Evolutionary conservation across 2,888 invertebrate genomes (phyloP), one percentile per base, ranked within the genome.

Genomic region (Scaptomyza reducta): DNA sequence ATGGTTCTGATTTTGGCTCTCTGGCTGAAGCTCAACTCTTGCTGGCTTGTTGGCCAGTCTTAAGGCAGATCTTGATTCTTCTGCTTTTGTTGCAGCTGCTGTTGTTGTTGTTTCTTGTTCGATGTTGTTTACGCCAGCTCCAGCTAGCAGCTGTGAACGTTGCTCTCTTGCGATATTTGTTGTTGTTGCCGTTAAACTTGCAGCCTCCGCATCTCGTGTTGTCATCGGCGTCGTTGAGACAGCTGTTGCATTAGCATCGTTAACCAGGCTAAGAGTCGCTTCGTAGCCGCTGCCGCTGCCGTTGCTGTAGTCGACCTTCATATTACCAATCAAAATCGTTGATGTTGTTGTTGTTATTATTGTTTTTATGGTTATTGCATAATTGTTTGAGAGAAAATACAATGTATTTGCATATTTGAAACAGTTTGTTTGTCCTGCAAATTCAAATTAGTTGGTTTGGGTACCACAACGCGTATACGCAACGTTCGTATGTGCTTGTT

Each of bases 221-320:
- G 45, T 61, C 31, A 60, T 45, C 45, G 63, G 31, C 16, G 54
- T 53, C 44, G 59, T 47, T 40, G 61, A 18, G 18, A 49, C 49
- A 56, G 33, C 44, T 50, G 56, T 25, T 59, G 47, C 67, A 51
- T 53, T 64, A 38, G 47, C 53, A 58, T 77, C 81, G 51, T 49
- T 59, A 16, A 61, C 77, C 61, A 80, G 51, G 53, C 68, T 60
- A 27, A 87, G 64, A 55, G 77, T 72, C 58, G 75, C 67, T 61
- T 88, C 85, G 61, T 70, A 80, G 51, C 68, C 74, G 63, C 66
- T 70, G 63, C 56, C 67, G 63, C 59, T 72, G 40, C 60, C 81
- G 45, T 77, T 74, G 66, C 77, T 86, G 86, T 89, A 83, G 80
- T 89, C 89, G 66, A 89, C 82, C 83, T 83, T 82, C 62, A 63